phyloP scores from a whole-genome alignment of 2,797 vertebrate species.

The Eulemur coronatus region DNA sequence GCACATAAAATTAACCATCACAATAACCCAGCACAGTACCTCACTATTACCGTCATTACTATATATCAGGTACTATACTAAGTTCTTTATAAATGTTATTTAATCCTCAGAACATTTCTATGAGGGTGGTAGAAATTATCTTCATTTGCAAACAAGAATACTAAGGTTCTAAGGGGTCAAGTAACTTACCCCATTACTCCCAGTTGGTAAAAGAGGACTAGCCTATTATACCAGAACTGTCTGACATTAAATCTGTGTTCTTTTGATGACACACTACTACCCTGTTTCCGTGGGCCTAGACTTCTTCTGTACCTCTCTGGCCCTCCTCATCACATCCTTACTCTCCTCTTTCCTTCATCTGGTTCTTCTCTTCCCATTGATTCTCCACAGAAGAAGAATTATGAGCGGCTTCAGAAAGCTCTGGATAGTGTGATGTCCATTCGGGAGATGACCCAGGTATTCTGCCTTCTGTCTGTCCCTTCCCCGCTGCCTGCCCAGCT shows the following conservation, averaged over 20 bases:
- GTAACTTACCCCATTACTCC: background rate
- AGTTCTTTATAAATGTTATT: background rate
- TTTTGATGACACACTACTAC: background rate
- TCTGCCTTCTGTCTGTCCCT: constrained; percentile 1
- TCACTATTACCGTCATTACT: background rate
- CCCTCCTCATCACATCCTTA: background rate
- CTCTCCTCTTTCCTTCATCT: background rate
- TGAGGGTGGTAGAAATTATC: background rate
- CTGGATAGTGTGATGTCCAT: constrained; percentile 99
- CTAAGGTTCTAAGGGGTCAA: background rate
- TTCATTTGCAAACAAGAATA: background rate
- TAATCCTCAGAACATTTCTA: background rate
- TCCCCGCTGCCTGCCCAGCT: background rate
- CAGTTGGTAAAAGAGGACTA: background rate
- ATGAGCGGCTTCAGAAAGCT: constrained; percentile 98
- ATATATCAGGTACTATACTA: background rate
- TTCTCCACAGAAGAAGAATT: constrained; percentile 96
- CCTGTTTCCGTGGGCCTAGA: background rate
- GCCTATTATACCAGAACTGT: background rate
- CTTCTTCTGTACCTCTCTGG: background rate
- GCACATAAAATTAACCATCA: background rate
- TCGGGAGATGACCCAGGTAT: constrained; percentile 99
- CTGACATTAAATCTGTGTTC: background rate
- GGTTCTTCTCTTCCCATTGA: constrained; percentile 25
- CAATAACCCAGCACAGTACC: background rate